These are phyloP conservation scores for Indri indri DNA, from an alignment of 2,113 vertebrate species.

Conservation along the genomic window DNA sequence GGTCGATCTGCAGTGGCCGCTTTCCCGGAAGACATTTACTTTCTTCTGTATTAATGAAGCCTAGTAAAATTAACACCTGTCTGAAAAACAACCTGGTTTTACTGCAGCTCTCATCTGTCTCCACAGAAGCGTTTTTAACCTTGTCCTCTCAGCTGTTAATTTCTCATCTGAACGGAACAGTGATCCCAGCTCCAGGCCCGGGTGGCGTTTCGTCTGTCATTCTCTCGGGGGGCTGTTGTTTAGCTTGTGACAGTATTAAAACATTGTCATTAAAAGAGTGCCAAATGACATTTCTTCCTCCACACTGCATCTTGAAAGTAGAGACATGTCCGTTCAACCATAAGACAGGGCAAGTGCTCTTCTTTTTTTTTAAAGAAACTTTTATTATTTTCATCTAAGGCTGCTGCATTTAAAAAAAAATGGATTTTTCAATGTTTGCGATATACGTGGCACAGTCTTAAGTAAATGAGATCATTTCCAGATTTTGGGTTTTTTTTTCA, in stretches of 20 bases:
- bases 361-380: conserved; percentile 69
- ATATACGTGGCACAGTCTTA: conserved; percentile 76
- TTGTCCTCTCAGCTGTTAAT: conserved; percentile 26
- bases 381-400: conserved; percentile 72
- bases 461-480: conserved; percentile 76
- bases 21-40: conserved; percentile 77
- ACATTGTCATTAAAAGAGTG: conserved; percentile 82
- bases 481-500: conserved; percentile 67
- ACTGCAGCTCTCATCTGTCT: conserved; percentile 71
- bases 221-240: conserved; percentile 70
- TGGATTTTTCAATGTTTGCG: conserved; percentile 71
- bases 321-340: not conserved
- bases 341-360: conserved; percentile 73
- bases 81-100: conserved; percentile 70
- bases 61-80: conserved; percentile 74
- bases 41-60: conserved; percentile 63
- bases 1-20: conserved; percentile 69
- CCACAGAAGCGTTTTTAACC: conserved; percentile 61
- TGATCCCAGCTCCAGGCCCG: conserved; percentile 58
- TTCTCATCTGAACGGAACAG: conserved; percentile 65
- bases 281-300: conserved; percentile 79
- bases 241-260: conserved; percentile 88
- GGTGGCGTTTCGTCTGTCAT: conserved; percentile 67
- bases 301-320: conserved; percentile 71
- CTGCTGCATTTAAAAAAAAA: conserved; percentile 79